phyloP scores from a whole-genome alignment of 1,140 invertebrate species.

The Bathynomus jamesi region DNA sequence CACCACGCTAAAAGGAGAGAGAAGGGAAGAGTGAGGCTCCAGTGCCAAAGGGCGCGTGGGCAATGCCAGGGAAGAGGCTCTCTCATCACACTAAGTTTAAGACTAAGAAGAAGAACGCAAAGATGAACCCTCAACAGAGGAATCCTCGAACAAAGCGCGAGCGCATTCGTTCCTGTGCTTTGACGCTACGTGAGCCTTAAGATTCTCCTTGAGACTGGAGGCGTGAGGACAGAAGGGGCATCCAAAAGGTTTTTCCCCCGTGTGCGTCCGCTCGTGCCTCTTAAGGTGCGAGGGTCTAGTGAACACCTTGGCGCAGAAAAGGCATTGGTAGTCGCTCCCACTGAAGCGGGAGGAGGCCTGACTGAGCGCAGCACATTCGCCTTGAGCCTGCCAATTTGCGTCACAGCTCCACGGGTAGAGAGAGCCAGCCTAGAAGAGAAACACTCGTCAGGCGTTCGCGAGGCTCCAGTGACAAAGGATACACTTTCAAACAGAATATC shows the following conservation, averaged over 20 bases:
- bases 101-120: neutral
- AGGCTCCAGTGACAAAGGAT: neutral
- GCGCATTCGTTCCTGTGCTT: neutral
- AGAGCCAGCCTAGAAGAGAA: neutral
- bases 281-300: constrained; percentile 63
- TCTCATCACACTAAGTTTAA: neutral
- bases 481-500: neutral
- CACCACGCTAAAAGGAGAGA: neutral
- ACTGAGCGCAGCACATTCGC: neutral
- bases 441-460: neutral
- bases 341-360: constrained; percentile 40
- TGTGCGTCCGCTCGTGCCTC: constrained; percentile 56
- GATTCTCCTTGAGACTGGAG: constrained; percentile 6
- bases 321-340: constrained; percentile 54
- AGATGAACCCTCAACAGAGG: neutral
- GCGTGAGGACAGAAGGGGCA: constrained; percentile 46
- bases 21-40: no score
- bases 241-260: constrained; percentile 63
- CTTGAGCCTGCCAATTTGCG: neutral
- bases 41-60: no score
- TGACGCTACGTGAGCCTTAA: constrained; percentile 1
- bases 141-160: neutral
- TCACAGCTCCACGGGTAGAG: neutral
- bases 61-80: no score
- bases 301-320: constrained; percentile 59